These are phyloP conservation scores for Pseudopodoces humilis DNA, from an alignment of 2,113 vertebrate species.

Conservation along the genomic window DNA sequence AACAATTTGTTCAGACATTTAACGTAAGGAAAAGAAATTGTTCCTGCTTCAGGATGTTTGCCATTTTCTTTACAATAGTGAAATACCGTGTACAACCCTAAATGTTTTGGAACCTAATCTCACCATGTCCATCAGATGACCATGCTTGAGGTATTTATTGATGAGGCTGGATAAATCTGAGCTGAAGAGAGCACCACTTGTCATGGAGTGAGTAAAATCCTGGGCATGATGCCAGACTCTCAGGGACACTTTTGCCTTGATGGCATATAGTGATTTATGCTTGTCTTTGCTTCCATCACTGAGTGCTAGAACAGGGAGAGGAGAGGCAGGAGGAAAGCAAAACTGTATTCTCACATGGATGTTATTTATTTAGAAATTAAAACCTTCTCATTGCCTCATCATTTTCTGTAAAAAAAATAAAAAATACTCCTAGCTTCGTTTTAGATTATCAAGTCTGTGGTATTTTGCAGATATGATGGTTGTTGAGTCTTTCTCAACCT, in stretches of 20 bases:
- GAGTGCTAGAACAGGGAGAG: not conserved
- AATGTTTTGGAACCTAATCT: slow-evolving; percentile 53
- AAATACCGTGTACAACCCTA: not conserved
- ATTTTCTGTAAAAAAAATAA: not conserved
- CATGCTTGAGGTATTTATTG: slow-evolving; percentile 58
- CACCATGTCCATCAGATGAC: slow-evolving; percentile 47
- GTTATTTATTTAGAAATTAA: not conserved
- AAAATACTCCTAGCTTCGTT: not conserved
- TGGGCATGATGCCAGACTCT: slow-evolving; percentile 55
- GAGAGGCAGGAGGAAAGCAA: not conserved
- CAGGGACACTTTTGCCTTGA: slow-evolving; percentile 55
- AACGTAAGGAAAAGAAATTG: not conserved
- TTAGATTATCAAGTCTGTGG: not conserved
- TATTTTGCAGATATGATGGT: not conserved
- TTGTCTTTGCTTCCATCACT: slow-evolving; percentile 42
- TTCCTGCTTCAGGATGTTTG: slow-evolving; percentile 15
- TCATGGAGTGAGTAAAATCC: slow-evolving; percentile 53
- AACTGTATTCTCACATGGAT: not conserved
- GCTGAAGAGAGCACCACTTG: slow-evolving; percentile 56
- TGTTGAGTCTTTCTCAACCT: not conserved
- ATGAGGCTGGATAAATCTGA: slow-evolving; percentile 40
- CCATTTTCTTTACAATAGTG: not conserved
- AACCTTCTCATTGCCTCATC: not conserved
- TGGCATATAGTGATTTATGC: slow-evolving; percentile 38
- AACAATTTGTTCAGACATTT: not conserved